Evolutionary conservation across 30 jellyfish, hydroid and myxozoan species (phyloP), one percentile per base, ranked within the genome.

Genomic region (Sanderia malayensis): DNA sequence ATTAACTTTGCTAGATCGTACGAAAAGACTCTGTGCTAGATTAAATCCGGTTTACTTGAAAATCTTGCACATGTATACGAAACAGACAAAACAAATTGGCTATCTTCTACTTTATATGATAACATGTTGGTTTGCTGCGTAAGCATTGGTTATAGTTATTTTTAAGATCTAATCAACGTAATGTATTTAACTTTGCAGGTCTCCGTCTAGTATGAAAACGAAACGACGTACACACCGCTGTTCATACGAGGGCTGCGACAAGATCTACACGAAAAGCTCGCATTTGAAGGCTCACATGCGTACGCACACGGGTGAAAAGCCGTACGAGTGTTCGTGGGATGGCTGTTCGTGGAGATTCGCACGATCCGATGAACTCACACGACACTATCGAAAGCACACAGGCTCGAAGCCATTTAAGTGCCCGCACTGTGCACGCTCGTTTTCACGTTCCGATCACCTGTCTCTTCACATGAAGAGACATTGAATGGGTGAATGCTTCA

Each of bases 231-330:
- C 82, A 17, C 99, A 93, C 60, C 95, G 82, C 55, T 93, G 99
- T 74, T 63, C 83, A 0, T 93, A 58, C 44, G 81, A 74, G n/a
- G 96, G 99, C 27, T 93, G 99, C 82, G 84, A 71, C 49, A 93
- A 93, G 57, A 66, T 93, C 26, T 93, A 93, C 75, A 93, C 99
- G 49, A 93, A 93, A 75, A 86, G 97, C 61, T 93, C 99, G 29
- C 99, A 93, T 61, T 73, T 93, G n/a, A 93, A 93, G 72, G 99
- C 99, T 1, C 99, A 94, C 70, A 79, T 87, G 96, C 95, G 99
- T 37, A 94, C 99, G 44, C 99, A 94, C 70, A 94, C 99, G 18
- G 99, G 99, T 0, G 99, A 94, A 60, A 94, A 94, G 61, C 99
- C 99, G 25, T 94, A 86, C 87, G 88, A 86, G 55, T 94, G 99